Percentiles rank a stretch among this genome's conserved stretches.
phyloP scores from a whole-genome alignment of 2,797 vertebrate genomes.

The Oreochromis grahami region DNA sequence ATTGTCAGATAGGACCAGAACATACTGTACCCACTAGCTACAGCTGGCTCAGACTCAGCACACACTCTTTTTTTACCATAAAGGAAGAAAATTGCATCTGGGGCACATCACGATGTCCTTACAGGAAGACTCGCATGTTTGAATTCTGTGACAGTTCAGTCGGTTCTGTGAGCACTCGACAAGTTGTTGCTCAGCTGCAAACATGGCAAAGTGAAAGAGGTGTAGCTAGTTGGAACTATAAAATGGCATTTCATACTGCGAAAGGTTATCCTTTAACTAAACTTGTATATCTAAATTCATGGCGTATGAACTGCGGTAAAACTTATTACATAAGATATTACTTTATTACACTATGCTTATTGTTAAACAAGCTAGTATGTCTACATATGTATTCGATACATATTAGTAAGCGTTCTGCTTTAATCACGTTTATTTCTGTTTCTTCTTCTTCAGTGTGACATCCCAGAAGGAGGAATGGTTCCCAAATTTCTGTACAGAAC shows the following conservation, averaged over 20 bases:
- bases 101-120: not conserved
- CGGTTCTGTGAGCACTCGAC: not conserved
- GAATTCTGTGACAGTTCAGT: not conserved
- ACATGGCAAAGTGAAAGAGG: not conserved
- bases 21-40: not conserved
- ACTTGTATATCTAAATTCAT: not conserved
- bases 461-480: slow-evolving; percentile 90
- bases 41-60: not conserved
- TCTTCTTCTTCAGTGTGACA: slow-evolving; percentile 80
- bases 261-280: not conserved
- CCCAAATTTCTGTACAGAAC: slow-evolving; percentile 92
- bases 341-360: not conserved
- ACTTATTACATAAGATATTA: not conserved
- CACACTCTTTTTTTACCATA: not conserved
- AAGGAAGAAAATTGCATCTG: not conserved
- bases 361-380: not conserved
- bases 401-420: not conserved
- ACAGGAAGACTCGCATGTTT: not conserved
- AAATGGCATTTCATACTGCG: not conserved
- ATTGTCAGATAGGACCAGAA: not conserved
- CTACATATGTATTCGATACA: not conserved
- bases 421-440: not conserved
- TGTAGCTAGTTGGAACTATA: not conserved
- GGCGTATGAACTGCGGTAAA: not conserved
- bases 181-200: not conserved